Evolutionary conservation across 2,888 invertebrate species (phyloP).

Genomic region (Drosophila anomelani): DNA sequence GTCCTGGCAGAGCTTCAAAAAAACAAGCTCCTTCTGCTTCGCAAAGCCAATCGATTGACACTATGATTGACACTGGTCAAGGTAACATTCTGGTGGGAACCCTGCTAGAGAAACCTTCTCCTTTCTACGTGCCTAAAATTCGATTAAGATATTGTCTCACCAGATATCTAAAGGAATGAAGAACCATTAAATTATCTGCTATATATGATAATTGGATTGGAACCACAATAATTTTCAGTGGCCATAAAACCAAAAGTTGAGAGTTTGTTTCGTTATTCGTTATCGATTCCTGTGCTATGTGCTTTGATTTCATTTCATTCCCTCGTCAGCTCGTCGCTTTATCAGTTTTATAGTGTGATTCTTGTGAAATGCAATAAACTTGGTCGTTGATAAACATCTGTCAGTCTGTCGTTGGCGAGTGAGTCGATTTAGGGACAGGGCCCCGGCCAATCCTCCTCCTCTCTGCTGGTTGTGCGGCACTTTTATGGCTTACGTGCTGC

Average conservation of each 20-base stretch:
- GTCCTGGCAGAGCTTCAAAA: not conserved
- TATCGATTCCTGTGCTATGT: conserved; percentile 38
- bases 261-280: conserved; percentile 6
- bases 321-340: conserved; percentile 46
- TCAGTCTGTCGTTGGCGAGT: conserved; percentile 43
- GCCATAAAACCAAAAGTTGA: conserved; percentile 20
- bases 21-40: not conserved
- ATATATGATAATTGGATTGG: conserved; percentile 34
- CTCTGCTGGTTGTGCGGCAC: conserved; percentile 1
- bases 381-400: conserved; percentile 70
- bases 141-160: conserved; percentile 4
- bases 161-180: not conserved
- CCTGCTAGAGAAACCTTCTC: not conserved
- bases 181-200: conserved; percentile 24
- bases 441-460: not conserved
- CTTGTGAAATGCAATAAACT: conserved; percentile 72
- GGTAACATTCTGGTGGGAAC: conserved; percentile 13
- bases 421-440: conserved; percentile 10
- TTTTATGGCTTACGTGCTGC: conserved; percentile 69
- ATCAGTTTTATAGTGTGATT: conserved; percentile 75
- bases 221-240: conserved; percentile 31
- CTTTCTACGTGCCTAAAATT: conserved; percentile 24
- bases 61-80: conserved; percentile 24
- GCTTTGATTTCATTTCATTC: conserved; percentile 29
- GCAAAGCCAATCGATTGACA: conserved; percentile 21